Base-by-base conservation (phyloP, 1,140 invertebrate genomes). In the Drosophila tani region DNA sequence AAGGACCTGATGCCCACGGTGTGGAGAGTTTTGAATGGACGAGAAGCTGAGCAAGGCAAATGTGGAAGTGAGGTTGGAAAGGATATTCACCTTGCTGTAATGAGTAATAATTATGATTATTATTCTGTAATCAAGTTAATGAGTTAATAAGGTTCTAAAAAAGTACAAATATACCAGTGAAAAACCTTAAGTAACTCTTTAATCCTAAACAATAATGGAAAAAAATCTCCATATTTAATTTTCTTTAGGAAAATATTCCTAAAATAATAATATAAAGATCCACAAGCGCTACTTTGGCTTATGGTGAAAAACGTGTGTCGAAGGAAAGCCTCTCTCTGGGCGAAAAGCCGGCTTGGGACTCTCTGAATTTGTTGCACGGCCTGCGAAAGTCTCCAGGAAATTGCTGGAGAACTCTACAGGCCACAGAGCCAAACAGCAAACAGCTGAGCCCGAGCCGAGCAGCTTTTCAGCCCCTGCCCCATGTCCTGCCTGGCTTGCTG, bases 341-440 rank as follows among this genome's bases (percentile, higher is more conserved):
- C 14, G 45, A 78, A 84, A 87, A 84, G 77, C 77, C 78, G 85
- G 74, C 74, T 88, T 75, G 63, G 63, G 60, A 68, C 38, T 59
- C 69, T 59, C 68, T 21, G 19, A 74, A 90, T 84, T 81, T 88
- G 78, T 88, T 87, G 84, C 84, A 65, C 79, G n/a, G 24, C 57
- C 53, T 40, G 35, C 43, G 27, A 43, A 88, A 60, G 46, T 84
- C 78, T 84, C 60, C 81, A 77, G 49, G n/a, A 41, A 21, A 19
- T 24, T 27, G 51, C 67, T 55, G 45, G 27, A 49, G 62, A 65
- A 71, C 12, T 75, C 76, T 68, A 86, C 79, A 69, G 51, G 35
- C 60, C 45, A 38, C 51, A 21, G 32, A 55, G 17, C 21, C 35
- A 40, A 40, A 77, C 68, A 70, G 56, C 66, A 63, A 87, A 68